Evolutionary conservation across 2,797 vertebrate species (phyloP).

Genomic region (Pteronotus mesoamericanus): DNA sequence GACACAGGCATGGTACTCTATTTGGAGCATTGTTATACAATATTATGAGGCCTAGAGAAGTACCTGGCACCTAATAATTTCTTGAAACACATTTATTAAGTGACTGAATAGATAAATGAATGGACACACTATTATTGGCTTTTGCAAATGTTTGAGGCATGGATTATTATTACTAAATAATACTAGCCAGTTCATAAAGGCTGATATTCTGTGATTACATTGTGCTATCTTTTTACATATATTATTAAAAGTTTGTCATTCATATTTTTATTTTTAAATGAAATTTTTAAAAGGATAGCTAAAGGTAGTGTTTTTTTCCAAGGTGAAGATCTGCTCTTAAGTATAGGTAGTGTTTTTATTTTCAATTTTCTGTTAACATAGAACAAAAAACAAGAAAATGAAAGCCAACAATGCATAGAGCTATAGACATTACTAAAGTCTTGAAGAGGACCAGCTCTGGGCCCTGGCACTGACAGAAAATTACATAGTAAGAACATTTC

Average conservation of each 20-base stretch:
- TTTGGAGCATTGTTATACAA: not conserved
- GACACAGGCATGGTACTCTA: not conserved
- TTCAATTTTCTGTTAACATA: not conserved
- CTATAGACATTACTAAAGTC: not conserved
- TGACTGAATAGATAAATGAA: not conserved
- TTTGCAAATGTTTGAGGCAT: not conserved
- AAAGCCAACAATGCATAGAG: not conserved
- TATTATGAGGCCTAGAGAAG: not conserved
- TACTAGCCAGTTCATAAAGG: not conserved
- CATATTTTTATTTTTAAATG: not conserved
- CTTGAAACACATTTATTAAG: not conserved
- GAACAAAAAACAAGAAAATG: not conserved
- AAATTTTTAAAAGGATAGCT: not conserved
- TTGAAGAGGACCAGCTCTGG: not conserved
- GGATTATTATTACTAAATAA: not conserved
- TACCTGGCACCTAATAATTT: not conserved
- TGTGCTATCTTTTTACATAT: not conserved
- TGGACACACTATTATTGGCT: not conserved
- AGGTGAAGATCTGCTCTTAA: not conserved
- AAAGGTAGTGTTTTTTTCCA: not conserved
- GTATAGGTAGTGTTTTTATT: not conserved
- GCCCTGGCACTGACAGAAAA: accelerated
- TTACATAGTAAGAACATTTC: not conserved
- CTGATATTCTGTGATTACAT: not conserved
- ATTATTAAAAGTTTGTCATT: not conserved